Conservation (phyloP, 2,797 vertebrate species). For the Phylloscopus collybita region DNA sequence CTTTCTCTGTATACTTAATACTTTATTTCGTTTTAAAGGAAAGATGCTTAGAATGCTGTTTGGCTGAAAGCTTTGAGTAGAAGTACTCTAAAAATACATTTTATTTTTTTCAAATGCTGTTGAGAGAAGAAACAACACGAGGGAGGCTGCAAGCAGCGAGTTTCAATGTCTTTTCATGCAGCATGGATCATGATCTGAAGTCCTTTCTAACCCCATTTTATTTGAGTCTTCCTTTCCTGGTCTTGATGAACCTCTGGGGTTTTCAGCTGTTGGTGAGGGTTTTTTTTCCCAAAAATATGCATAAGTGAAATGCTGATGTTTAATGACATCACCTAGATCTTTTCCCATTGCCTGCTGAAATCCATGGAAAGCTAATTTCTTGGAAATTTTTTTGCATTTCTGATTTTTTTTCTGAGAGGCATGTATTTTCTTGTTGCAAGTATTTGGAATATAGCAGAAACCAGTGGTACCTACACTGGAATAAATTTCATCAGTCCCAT, state of each 20-base stretch:
- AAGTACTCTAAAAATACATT: background rate
- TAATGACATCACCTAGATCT: background rate
- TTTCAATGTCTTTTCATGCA: background rate
- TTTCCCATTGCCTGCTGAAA: background rate
- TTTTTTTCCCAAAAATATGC: background rate
- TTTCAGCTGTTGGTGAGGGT: background rate
- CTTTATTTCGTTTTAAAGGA: background rate
- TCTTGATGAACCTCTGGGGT: background rate
- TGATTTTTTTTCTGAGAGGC: background rate
- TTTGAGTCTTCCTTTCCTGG: background rate
- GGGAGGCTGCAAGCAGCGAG: background rate
- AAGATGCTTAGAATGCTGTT: background rate
- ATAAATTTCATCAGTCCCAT: background rate
- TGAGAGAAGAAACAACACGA: background rate
- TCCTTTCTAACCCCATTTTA: background rate
- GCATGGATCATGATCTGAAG: background rate
- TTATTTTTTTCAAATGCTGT: background rate
- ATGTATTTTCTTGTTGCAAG: background rate
- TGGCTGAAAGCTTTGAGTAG: background rate
- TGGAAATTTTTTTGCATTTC: background rate
- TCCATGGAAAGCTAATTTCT: background rate
- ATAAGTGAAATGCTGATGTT: background rate
- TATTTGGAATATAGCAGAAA: background rate
- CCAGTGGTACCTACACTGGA: background rate
- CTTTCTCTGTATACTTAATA: background rate